Percentiles rank a stretch among this genome's conserved stretches.
These are phyloP conservation scores for Acrocephalus scirpaceus DNA, from an alignment of 2,797 vertebrate species.

Conservation along the genomic window DNA sequence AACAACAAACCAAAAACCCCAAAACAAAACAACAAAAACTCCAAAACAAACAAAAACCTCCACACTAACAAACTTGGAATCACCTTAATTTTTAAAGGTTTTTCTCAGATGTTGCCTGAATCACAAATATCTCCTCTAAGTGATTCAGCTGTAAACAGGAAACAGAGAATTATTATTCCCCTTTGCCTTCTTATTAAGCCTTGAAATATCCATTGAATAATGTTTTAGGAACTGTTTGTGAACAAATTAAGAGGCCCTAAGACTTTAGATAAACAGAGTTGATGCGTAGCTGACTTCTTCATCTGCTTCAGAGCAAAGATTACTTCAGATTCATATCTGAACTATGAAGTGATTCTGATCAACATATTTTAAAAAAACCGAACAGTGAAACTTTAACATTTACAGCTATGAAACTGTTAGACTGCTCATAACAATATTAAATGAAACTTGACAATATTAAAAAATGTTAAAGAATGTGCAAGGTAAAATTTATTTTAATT, in stretches of 20 bases:
- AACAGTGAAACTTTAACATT: not conserved
- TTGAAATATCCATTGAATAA: not conserved
- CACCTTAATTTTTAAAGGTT: not conserved
- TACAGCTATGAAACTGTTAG: not conserved
- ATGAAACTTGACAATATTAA: not conserved
- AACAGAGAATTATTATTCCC: not conserved
- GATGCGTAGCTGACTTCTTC: slow-evolving; percentile 72
- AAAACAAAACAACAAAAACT: accelerated
- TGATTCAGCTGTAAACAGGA: not conserved
- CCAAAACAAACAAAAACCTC: not conserved
- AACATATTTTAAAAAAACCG: not conserved
- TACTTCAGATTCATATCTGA: slow-evolving; percentile 63
- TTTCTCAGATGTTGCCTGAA: not conserved
- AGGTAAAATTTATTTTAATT: not conserved
- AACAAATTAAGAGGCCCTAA: not conserved
- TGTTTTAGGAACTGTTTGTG: not conserved
- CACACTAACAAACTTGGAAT: not conserved
- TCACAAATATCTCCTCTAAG: not conserved
- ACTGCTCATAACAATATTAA: not conserved
- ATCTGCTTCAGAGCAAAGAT: slow-evolving; percentile 61
- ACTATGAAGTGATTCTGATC: slow-evolving; percentile 54
- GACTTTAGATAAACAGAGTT: not conserved
- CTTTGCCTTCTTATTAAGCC: not conserved
- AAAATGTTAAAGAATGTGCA: not conserved
- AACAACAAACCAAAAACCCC: too few species aligned